A percentile compares a stretch with the other conserved stretches of the same genome.
Conservation (phyloP, 1,140 invertebrate species). For the Drosophila asahinai region DNA sequence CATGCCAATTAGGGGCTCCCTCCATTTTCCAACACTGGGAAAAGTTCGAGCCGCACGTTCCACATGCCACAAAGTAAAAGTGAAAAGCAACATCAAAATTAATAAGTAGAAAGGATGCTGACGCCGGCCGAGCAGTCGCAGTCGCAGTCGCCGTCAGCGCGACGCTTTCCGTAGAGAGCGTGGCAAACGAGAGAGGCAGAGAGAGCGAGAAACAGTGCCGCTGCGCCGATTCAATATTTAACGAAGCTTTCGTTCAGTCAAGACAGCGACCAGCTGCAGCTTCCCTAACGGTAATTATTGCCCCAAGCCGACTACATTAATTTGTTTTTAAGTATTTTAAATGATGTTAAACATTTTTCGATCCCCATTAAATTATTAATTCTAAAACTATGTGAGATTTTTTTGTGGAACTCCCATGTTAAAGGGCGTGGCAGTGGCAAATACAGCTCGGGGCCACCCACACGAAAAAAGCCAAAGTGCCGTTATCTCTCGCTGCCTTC, state of each 20-base stretch:
- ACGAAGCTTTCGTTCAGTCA: slow-evolving; percentile 69
- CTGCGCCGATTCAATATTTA: slow-evolving; percentile 72
- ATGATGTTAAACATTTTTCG: too few species aligned
- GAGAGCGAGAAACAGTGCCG: slow-evolving; percentile 33
- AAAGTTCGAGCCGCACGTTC: slow-evolving; percentile 50
- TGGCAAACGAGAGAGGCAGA: slow-evolving; percentile 16
- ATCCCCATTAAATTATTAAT: neutral
- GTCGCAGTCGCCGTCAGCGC: slow-evolving; percentile 31
- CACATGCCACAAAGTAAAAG: slow-evolving; percentile 81
- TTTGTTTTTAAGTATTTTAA: slow-evolving; percentile 5
- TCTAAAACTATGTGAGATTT: too few species aligned
- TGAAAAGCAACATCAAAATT: slow-evolving; percentile 83
- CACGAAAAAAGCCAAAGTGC: slow-evolving; percentile 9
- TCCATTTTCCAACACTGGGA: slow-evolving; percentile 41
- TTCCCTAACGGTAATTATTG: slow-evolving; percentile 20
- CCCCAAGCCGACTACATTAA: slow-evolving; percentile 7
- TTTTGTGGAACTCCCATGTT: neutral
- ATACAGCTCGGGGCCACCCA: slow-evolving; percentile 6
- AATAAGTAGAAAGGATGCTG: slow-evolving; percentile 82
- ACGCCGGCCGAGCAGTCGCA: slow-evolving; percentile 38
- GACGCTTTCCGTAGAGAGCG: neutral
- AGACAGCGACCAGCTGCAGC: slow-evolving; percentile 32
- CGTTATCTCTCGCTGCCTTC: slow-evolving; percentile 25
- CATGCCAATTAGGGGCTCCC: slow-evolving; percentile 35
- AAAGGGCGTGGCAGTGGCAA: neutral